Percentiles rank a stretch among this genome's conserved stretches.
These are phyloP conservation scores for Oreochromis tanganicae DNA, from an alignment of 2,113 vertebrate species.

Conservation along the genomic window DNA sequence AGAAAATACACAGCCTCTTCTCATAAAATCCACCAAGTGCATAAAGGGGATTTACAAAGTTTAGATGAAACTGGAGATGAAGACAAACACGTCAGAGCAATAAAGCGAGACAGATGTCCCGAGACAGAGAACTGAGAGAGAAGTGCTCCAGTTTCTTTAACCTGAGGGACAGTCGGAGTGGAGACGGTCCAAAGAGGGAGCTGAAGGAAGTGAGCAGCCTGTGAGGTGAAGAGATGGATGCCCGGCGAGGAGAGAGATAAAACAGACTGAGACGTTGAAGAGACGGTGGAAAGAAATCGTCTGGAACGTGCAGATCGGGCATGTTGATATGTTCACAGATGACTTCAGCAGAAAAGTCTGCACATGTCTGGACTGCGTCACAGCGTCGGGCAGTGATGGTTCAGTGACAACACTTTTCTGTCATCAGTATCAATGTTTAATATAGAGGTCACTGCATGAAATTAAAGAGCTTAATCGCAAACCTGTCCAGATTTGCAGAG, in stretches of 20 bases:
- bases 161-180: conserved; percentile 18
- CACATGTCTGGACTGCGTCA: not conserved
- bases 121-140: not conserved
- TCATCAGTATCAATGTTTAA: not conserved
- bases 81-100: conserved; percentile 13
- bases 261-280: not conserved
- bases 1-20: not conserved
- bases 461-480: not conserved
- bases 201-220: not conserved
- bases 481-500: not conserved
- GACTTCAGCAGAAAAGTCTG: conserved; percentile 1
- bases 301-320: conserved; percentile 39
- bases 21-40: not conserved
- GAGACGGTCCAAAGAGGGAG: not conserved
- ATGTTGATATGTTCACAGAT: conserved; percentile 32
- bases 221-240: conserved; percentile 33
- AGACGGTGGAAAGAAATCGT: not conserved
- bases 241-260: conserved; percentile 10
- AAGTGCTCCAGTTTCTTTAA: not conserved
- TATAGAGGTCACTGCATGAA: not conserved
- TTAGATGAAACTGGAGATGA: not conserved
- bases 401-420: not conserved
- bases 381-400: not conserved
- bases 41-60: conserved; percentile 19
- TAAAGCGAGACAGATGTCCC: conserved; percentile 23